Evolutionary conservation across 2,888 invertebrate genomes (phyloP).

Genomic region (Drosophila infuscata): DNA sequence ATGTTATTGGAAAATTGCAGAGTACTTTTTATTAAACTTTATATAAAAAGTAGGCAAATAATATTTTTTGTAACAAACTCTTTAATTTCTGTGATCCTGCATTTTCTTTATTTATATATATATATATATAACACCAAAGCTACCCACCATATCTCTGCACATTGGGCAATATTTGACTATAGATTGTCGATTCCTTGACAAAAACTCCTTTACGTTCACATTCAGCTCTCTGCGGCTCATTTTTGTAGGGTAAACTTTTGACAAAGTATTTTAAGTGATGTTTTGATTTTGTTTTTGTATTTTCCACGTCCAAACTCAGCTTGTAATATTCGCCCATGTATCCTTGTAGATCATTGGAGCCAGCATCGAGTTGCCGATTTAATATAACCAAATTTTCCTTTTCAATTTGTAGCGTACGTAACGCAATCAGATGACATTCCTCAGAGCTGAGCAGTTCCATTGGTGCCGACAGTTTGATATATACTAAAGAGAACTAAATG

Average conservation of each 20-base stretch:
- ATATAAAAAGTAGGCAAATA: not conserved
- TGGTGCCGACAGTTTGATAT: not conserved
- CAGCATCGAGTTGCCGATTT: slow-evolving; percentile 51
- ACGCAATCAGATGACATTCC: slow-evolving; percentile 71
- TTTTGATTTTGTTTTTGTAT: not conserved
- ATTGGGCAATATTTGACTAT: slow-evolving; percentile 72
- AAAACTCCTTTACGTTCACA: slow-evolving; percentile 80
- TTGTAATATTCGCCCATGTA: slow-evolving; percentile 83
- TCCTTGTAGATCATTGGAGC: slow-evolving; percentile 74
- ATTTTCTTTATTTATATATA: too few species aligned
- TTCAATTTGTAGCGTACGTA: slow-evolving; percentile 44
- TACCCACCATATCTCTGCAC: slow-evolving; percentile 75
- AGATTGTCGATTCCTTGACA: slow-evolving; percentile 72
- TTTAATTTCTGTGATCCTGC: not conserved
- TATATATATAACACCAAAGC: not conserved
- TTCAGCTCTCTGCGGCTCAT: slow-evolving; percentile 70
- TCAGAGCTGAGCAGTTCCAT: slow-evolving; percentile 55
- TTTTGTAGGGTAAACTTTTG: slow-evolving; percentile 76
- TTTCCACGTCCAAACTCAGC: slow-evolving; percentile 51
- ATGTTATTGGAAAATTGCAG: not conserved
- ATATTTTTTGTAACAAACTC: not conserved
- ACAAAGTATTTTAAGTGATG: slow-evolving; percentile 71
- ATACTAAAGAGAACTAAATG: slow-evolving; percentile 13
- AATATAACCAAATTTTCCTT: slow-evolving; percentile 49
- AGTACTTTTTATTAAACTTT: not conserved